Conservation (phyloP, 2,797 vertebrate species). For the Psittacula derbiana region DNA sequence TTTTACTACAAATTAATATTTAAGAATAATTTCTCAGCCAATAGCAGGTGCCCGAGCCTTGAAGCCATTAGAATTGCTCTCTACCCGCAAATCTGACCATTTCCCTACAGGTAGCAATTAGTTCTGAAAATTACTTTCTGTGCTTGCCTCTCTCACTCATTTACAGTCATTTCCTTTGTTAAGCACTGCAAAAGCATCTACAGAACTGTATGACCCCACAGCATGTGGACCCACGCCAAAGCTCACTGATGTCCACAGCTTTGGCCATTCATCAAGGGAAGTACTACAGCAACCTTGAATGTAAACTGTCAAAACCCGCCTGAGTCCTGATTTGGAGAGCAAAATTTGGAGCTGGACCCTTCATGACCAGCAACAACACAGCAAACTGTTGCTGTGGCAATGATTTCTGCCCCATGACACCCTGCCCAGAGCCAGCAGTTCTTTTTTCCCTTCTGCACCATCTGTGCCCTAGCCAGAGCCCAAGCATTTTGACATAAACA, state of each 20-base stretch:
- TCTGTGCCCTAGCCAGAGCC: neutral
- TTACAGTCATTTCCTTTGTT: neutral
- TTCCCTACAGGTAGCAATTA: neutral
- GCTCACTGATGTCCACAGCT: neutral
- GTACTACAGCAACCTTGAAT: accelerated
- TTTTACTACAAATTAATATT: neutral
- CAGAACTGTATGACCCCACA: accelerated
- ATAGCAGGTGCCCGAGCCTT: neutral
- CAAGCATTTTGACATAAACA: neutral
- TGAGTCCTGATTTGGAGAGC: neutral
- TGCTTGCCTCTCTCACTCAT: neutral
- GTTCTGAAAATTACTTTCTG: neutral
- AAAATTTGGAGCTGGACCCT: neutral
- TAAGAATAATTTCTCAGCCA: neutral
- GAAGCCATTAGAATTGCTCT: neutral
- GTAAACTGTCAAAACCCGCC: neutral
- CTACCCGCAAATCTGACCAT: neutral
- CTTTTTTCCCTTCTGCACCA: neutral
- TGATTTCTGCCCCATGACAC: accelerated
- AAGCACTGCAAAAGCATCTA: neutral
- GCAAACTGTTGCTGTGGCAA: accelerated
- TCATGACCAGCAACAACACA: neutral
- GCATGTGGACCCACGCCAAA: neutral
- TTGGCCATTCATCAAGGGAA: neutral
- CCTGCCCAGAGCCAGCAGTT: neutral